Conservation (phyloP, 2,113 vertebrate species). For the Scopus umbretta region DNA sequence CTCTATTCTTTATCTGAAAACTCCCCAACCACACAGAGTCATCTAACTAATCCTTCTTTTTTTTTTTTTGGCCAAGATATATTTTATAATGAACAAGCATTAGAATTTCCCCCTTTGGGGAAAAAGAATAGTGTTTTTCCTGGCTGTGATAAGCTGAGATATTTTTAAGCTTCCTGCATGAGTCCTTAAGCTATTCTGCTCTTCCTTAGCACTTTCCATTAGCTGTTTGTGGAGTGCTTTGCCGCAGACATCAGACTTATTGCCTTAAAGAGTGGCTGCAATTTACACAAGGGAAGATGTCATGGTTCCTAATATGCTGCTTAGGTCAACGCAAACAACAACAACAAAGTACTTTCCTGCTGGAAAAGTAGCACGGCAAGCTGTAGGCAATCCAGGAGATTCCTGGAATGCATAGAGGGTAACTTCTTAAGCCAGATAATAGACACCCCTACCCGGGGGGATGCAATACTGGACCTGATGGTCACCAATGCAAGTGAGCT, state of each 20-base stretch:
- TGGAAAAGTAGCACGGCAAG: too few relatives aligned
- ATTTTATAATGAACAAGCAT: background rate
- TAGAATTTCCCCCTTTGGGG: background rate
- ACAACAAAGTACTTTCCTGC: too few relatives aligned
- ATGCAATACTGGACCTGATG: too few relatives aligned
- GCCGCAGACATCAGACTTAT: rapidly evolving
- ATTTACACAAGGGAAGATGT: background rate
- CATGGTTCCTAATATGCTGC: background rate
- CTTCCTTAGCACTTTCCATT: background rate
- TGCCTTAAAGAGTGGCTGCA: background rate
- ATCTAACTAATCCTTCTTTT: background rate
- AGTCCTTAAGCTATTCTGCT: background rate
- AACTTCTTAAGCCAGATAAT: too few relatives aligned
- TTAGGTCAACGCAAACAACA: background rate
- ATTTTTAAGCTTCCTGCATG: background rate
- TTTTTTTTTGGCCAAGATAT: background rate
- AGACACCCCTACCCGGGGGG: too few relatives aligned
- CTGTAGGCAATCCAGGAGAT: too few relatives aligned
- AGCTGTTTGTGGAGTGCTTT: background rate
- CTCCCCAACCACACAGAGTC: background rate
- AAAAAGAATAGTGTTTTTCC: background rate
- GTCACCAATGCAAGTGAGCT: too few relatives aligned
- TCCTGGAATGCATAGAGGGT: too few relatives aligned
- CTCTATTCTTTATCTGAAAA: background rate
- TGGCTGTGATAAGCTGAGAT: background rate